phyloP scores from a whole-genome alignment of 2,113 vertebrate species.

The Hemichromis elongatus region DNA sequence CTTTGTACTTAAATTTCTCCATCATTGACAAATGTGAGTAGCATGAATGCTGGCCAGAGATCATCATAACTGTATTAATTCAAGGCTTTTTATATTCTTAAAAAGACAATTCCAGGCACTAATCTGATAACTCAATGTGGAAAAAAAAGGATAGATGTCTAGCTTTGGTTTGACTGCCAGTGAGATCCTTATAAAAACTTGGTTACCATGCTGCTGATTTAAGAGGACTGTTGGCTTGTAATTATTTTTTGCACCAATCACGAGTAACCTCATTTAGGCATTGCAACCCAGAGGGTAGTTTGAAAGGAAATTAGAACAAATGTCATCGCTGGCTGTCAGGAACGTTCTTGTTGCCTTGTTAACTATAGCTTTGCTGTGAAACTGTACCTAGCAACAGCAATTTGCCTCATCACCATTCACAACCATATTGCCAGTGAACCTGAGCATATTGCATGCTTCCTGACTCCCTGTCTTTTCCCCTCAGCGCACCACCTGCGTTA shows the following conservation, averaged over 20 bases:
- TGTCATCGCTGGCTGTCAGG: slow-evolving; percentile 14
- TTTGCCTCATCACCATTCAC: slow-evolving; percentile 35
- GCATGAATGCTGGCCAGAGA: not conserved
- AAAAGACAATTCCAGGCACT: not conserved
- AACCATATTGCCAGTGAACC: slow-evolving; percentile 13
- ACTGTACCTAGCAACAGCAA: slow-evolving; percentile 13
- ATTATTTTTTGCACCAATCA: slow-evolving; percentile 49
- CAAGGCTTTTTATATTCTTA: not conserved
- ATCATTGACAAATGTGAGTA: not conserved
- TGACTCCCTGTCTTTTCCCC: not conserved
- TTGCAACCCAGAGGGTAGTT: slow-evolving; percentile 22
- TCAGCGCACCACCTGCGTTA: not conserved
- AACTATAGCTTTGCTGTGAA: slow-evolving; percentile 6
- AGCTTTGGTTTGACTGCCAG: not conserved
- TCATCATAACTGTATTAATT: not conserved
- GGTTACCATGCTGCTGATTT: slow-evolving; percentile 18
- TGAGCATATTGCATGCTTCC: slow-evolving; percentile 3
- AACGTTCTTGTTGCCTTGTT: not conserved
- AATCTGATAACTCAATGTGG: not conserved
- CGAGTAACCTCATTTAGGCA: slow-evolving; percentile 1
- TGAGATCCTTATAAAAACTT: slow-evolving; percentile 18
- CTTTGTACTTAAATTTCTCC: not conserved
- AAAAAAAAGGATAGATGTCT: not conserved
- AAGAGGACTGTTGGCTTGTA: slow-evolving; percentile 31
- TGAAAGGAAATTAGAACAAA: slow-evolving; percentile 37